These are phyloP conservation scores for Azemiops feae DNA, from an alignment of 2,113 vertebrate species.

Conservation along the genomic window DNA sequence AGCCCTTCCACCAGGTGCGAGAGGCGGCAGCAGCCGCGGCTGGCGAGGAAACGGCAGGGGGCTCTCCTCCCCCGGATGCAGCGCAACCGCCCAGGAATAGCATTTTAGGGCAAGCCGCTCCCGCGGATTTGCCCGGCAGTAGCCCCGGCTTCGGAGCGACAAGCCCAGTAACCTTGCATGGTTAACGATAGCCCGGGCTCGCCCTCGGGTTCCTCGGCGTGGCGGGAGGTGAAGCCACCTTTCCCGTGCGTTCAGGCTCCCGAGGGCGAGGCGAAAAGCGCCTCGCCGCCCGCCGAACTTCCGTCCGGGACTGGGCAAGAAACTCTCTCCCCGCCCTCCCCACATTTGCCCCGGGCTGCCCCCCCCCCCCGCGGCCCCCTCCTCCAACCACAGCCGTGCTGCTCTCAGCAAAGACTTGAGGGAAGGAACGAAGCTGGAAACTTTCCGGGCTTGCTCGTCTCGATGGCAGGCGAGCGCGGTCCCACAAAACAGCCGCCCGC, in stretches of 20 bases:
- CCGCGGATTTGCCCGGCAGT: not conserved
- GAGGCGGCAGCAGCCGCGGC: not conserved
- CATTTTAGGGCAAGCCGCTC: slow-evolving; percentile 22
- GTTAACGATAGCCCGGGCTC: not conserved
- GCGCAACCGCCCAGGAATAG: slow-evolving; percentile 13
- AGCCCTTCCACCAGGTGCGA: not conserved
- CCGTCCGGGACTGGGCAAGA: not conserved
- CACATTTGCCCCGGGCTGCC: too few species aligned
- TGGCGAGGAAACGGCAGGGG: not conserved
- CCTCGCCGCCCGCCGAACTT: not conserved
- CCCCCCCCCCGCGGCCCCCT: not conserved
- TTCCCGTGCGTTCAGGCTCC: not conserved
- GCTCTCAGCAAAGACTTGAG: too few species aligned
- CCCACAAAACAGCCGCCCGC: not conserved
- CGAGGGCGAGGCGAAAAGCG: not conserved
- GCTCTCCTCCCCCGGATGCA: not conserved
- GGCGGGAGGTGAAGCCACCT: not conserved
- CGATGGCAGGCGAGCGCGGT: not conserved
- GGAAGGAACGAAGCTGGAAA: not conserved
- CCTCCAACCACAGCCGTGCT: too few species aligned
- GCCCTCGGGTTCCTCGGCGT: not conserved
- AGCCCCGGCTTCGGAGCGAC: not conserved
- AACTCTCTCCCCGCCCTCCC: not conserved
- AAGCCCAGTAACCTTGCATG: not conserved
- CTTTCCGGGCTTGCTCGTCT: not conserved